Evolutionary conservation across 1,140 invertebrate species (phyloP).

Genomic region (Oryzaephilus surinamensis): DNA sequence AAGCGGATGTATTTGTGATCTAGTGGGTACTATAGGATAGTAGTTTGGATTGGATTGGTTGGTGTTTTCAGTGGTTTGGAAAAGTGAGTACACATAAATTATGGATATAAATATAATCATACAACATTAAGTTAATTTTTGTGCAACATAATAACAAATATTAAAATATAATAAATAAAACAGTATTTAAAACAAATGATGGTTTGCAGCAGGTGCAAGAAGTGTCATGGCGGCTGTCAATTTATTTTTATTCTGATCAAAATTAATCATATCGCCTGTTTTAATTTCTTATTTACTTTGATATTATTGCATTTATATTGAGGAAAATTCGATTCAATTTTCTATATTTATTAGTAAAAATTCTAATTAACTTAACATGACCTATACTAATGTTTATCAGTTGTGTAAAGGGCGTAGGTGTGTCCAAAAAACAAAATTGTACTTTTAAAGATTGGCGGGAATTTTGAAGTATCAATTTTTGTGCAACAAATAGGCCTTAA

Average conservation of each 20-base stretch:
- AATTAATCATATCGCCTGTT: too few species aligned
- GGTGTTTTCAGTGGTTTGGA: constrained; percentile 8
- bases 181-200: constrained; percentile 12
- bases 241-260: constrained; percentile 24
- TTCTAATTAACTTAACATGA: too few species aligned
- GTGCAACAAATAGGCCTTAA: too few species aligned
- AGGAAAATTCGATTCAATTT: too few species aligned
- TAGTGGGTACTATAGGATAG: constrained; percentile 18
- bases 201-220: constrained; percentile 25
- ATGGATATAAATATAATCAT: too few species aligned
- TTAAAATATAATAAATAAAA: too few species aligned
- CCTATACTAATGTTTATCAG: constrained; percentile 9
- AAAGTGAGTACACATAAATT: constrained; percentile 11
- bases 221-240: constrained; percentile 31
- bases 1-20: constrained; percentile 31
- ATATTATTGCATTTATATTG: too few species aligned
- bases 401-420: constrained; percentile 19
- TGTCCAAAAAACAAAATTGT: constrained; percentile 20
- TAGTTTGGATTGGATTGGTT: constrained; percentile 11
- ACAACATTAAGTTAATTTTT: too few species aligned
- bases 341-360: too few species aligned
- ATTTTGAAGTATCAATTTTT: too few species aligned
- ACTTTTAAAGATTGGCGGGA: constrained; percentile 10
- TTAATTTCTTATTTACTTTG: too few species aligned
- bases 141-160: too few species aligned